Evolutionary conservation across 2,797 vertebrate species (phyloP), one percentile per base, ranked within the genome.

Genomic region (Nannoperca obscura): DNA sequence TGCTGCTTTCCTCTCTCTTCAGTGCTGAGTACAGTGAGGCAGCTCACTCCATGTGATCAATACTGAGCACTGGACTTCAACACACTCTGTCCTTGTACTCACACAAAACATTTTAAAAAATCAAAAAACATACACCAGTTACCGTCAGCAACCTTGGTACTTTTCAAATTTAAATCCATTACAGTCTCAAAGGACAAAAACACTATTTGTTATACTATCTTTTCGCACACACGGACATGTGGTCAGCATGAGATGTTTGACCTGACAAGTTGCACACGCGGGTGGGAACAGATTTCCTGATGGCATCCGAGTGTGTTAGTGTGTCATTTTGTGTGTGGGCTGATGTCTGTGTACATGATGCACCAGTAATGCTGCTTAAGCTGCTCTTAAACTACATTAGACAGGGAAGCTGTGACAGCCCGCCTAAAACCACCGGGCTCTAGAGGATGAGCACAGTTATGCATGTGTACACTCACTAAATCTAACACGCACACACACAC

Each of bases 311-410:
- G 60, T 54, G 68, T 59, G 65, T 13, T 5, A 60, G 40, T 32
- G 57, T 85, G 79, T 90, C 55, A 14, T n/a, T 85, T 47, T 50
- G 74, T 77, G 76, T 82, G 83, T 66, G 82, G 79, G 81, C 81
- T 79, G 74, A 65, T 74, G 81, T 77, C 65, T 74, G 72, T 73
- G 86, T 36, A 67, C 70, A 74, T 77, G 75, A 86, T 80, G 84
- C 32, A 80, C 81, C 87, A 73, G 86, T 84, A 78, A 85, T 86
- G 78, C 88, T 74, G 74, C 69, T 74, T 87, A 87, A 90, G 86
- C 86, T 89, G 83, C 80, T 88, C 81, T 88, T 83, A 86, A 85
- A 88, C 83, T 76, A 65, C 78, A 68, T 72, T 80, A 81, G 71
- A 82, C 76, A 34, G 77, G 22, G 65, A 76, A 74, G 88, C 62